Conservation (phyloP, 1,140 invertebrate species). For the Lepidurus apus region DNA sequence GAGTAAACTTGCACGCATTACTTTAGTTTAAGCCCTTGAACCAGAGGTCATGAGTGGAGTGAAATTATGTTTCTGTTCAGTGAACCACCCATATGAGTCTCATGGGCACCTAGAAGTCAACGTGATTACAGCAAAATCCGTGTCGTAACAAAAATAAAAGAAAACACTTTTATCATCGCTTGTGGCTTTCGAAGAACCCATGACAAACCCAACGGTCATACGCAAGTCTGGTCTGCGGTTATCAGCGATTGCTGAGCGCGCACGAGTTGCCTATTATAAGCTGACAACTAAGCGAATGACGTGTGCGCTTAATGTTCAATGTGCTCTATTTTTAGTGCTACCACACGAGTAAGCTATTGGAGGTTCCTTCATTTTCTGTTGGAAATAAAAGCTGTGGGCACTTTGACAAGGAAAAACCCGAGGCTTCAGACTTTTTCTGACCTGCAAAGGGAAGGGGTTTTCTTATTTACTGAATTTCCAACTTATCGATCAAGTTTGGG, state of each 20-base stretch:
- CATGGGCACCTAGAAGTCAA: too few species aligned
- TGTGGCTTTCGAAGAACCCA: not conserved
- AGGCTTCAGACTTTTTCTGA: not conserved
- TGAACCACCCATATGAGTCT: too few species aligned
- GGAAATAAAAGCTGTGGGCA: not conserved
- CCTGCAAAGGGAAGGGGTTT: not conserved
- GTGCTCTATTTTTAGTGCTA: not conserved
- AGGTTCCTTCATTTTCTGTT: not conserved
- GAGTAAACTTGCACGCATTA: not conserved
- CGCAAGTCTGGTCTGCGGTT: not conserved
- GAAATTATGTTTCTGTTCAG: not conserved
- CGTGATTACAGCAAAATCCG: too few species aligned
- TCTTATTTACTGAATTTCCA: not conserved
- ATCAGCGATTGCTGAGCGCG: not conserved
- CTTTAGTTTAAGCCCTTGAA: not conserved
- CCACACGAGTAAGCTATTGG: not conserved
- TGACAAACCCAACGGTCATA: not conserved
- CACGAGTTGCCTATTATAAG: constrained; percentile 8
- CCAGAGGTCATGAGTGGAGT: not conserved
- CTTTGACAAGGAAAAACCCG: not conserved
- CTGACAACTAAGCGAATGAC: not conserved
- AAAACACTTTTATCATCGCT: not conserved
- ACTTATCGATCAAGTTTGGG: not conserved
- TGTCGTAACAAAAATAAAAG: not conserved
- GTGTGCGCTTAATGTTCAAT: not conserved